A percentile compares a stretch with the other conserved stretches of the same genome.
Evolutionary conservation across 2,797 vertebrate species (phyloP).

Genomic region (Myripristis jacobus): DNA sequence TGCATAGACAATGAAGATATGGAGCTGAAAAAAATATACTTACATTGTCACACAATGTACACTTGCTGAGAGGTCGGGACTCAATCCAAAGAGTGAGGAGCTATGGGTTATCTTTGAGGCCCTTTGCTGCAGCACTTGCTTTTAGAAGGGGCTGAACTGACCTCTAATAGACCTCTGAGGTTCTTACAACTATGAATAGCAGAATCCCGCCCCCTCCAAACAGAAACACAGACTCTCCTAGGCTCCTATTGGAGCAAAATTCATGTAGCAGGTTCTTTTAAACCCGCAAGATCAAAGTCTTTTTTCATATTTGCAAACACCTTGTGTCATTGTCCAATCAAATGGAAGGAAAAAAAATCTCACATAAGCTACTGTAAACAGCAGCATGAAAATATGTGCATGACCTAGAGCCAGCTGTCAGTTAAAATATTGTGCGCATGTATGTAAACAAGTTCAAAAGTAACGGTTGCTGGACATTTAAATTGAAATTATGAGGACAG

Average conservation of each 20-base stretch:
- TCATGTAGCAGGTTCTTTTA: constrained; percentile 13
- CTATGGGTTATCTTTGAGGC: constrained; percentile 51
- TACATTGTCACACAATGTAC: constrained; percentile 52
- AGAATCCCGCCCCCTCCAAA: constrained; percentile 72
- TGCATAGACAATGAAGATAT: neutral
- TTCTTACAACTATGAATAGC: constrained; percentile 84
- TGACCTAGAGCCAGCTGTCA: neutral
- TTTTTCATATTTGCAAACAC: neutral
- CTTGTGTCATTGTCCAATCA: too few species aligned
- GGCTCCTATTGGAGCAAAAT: constrained; percentile 29
- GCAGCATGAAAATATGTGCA: too few species aligned
- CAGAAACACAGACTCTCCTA: constrained; percentile 62
- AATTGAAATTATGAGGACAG: neutral
- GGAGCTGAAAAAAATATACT: constrained; percentile 53
- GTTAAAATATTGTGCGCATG: neutral
- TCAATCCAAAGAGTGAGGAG: constrained; percentile 27
- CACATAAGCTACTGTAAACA: neutral
- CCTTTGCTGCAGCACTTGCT: constrained; percentile 57
- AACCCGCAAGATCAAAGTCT: constrained; percentile 2
- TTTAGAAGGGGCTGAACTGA: constrained; percentile 66
- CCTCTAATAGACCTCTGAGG: constrained; percentile 77
- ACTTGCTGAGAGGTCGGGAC: constrained; percentile 16
- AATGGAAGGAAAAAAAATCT: neutral
- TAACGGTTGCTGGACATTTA: neutral
- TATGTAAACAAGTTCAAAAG: neutral